phyloP scores from a whole-genome alignment of 2,797 vertebrate species.

The Vipera ursinii region DNA sequence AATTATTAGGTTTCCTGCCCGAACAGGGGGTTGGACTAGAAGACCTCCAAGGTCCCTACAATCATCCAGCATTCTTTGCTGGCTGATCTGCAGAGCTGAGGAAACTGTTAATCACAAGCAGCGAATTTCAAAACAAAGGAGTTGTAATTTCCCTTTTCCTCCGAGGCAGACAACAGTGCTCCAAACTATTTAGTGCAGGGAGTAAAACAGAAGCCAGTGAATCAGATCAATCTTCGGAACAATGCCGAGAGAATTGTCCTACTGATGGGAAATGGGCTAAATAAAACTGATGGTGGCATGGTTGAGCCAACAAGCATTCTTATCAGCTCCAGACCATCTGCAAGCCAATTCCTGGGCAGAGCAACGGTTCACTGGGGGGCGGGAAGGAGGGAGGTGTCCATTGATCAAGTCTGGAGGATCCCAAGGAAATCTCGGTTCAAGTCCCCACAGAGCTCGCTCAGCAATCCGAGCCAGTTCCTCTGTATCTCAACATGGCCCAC shows the following conservation, averaged over 20 bases:
- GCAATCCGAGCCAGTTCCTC: neutral
- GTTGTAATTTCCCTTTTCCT: neutral
- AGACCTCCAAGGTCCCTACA: neutral
- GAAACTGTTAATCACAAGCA: neutral
- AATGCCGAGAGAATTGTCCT: conserved; percentile 10
- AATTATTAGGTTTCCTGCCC: neutral
- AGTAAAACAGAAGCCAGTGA: conserved; percentile 1
- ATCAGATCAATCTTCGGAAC: conserved; percentile 37
- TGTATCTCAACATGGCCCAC: neutral
- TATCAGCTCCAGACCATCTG: neutral
- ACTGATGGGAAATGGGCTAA: neutral
- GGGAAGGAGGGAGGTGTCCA: too few relatives aligned
- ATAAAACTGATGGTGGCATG: neutral
- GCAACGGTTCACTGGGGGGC: too few relatives aligned
- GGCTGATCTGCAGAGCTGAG: neutral
- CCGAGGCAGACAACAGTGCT: neutral
- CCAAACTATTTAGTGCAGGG: neutral
- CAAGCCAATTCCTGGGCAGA: neutral
- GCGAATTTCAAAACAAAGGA: neutral
- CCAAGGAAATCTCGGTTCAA: neutral
- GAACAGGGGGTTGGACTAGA: too few relatives aligned
- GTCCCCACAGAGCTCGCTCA: neutral
- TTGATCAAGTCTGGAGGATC: neutral
- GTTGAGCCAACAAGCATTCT: neutral
- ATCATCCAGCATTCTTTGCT: neutral